A percentile compares a stretch with the other conserved stretches of the same genome.
phyloP scores from a whole-genome alignment of 2,797 vertebrate genomes.

The Amblyraja radiata region DNA sequence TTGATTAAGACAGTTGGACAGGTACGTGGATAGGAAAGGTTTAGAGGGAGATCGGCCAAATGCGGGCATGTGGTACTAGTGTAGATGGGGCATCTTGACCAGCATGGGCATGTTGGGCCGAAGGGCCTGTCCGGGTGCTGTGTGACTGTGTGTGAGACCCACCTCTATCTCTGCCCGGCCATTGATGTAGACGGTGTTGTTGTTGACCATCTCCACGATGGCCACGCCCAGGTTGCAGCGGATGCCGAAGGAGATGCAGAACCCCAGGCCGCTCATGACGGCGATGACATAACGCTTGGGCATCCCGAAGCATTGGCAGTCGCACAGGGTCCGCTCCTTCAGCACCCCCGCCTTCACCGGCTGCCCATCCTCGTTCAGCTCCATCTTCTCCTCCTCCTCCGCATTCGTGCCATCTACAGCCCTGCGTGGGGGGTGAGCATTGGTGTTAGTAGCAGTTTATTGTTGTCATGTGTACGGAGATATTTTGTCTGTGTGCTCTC shows the following conservation, averaged over 20 bases:
- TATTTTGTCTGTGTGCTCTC: no score
- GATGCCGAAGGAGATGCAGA: slow-evolving; percentile 98
- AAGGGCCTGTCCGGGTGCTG: no score
- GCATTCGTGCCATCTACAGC: slow-evolving; percentile 76
- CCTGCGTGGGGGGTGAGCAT: slow-evolving; percentile 50
- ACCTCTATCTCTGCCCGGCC: slow-evolving; percentile 87
- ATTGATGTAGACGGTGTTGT: slow-evolving; percentile 82
- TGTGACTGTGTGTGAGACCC: slow-evolving; percentile 28
- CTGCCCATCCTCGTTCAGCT: slow-evolving; percentile 79
- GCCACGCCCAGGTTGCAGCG: slow-evolving; percentile 94
- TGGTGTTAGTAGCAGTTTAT: no score
- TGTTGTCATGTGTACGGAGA: no score
- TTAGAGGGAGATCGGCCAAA: no score
- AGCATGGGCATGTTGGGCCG: no score
- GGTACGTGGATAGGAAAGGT: no score
- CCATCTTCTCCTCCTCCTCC: slow-evolving; percentile 71
- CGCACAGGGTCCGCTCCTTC: slow-evolving; percentile 51
- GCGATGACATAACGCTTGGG: slow-evolving; percentile 95
- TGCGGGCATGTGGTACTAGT: no score
- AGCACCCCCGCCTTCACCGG: slow-evolving; percentile 55
- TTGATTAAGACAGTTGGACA: no score
- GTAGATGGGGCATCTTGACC: no score
- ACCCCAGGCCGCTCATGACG: slow-evolving; percentile 89
- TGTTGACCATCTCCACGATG: slow-evolving; percentile 98
- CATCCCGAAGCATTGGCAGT: slow-evolving; percentile 78